Evolutionary conservation across 2,113 vertebrate genomes (phyloP), one percentile per base, ranked within the genome.

Genomic region (Tonatia bakeri): DNA sequence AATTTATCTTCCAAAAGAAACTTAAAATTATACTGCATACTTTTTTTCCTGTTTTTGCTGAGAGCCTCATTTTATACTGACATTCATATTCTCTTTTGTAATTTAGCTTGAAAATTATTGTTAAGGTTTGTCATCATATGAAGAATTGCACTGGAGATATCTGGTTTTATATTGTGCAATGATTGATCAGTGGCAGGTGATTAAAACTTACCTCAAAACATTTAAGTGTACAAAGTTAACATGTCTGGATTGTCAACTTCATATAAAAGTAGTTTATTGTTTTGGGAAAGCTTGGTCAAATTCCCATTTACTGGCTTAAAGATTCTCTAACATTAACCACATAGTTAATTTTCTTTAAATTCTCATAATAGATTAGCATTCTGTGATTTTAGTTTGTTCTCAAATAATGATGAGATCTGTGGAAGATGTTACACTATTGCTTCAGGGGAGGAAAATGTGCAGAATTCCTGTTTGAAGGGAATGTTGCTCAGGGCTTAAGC

Each of bases 1-100:
- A 94, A 98, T 96, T 91, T 96, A 93, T 98, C 93, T 94, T 95
- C 89, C 61, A 87, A 94, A 97, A 87, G 83, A 86, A 96, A 79
- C 80, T 96, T 96, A 93, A 95, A 97, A 92, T 94, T 95, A 72
- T 33, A 91, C 93, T 97, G 83, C 80, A 83, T 96, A 87, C 94
- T 92, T 96, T 83, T 92, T 73, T 84, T 20, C 24, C 64, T 70
- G 33, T 94, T 96, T 96, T 97, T 94, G 20, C 69, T 90, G 22
- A 40, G 47, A 97, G 56, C 94, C 70, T 96, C 87, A 83, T 94
- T 96, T 96, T 96, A 93, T 97, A 67, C 89, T 97, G 95, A 96
- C 89, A 84, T 94, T 94, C 69, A 72, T 94, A 83, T 47, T 94
- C 61, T 94, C 52, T 95, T 96, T 96, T 93, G 89, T 94, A 97